Base-by-base conservation (phyloP, 1,140 invertebrate species). In the Saxidomus purpurata region DNA sequence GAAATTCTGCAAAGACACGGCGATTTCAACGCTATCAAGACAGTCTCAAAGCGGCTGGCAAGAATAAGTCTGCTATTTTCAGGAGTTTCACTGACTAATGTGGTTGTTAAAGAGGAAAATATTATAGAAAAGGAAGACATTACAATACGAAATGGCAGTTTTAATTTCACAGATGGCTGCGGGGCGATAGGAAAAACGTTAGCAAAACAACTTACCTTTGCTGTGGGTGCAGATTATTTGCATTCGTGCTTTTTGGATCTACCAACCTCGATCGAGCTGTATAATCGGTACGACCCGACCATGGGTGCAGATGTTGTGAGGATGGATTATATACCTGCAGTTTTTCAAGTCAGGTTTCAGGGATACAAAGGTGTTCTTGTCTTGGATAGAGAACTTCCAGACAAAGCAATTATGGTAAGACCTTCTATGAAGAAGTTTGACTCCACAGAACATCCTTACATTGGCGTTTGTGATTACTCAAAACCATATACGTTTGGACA, bases 401-500 rank as follows among this genome's bases (percentile, higher is more conserved):
- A 52, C 2, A 49, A 47, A 31, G 25, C n/a, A 31, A 79, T 90
- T 13, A 47, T 76, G 61, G 28, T 87, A 0, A 36, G 89, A 36
- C 83, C 83, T n/a, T 90, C 89, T 0, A 87, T 90, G 89, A 69
- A 83, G 34, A 90, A 90, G 38, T 90, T 90, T 59, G 19, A 76
- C 0, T 74, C 67, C 8, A 69, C 8, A 34, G 22, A 61, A 22
- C 67, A 77, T 67, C 84, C 89, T 25, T 52, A 34, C 22, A 67
- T 90, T 67, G 89, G 89, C 11, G 36, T 90, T 9, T 87, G 83
- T 55, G 79, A 82, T 28, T 76, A 76, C 52, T 90, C 89, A 17
- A 87, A 79, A 59, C 84, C 89, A 19, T 82, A 87, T 40, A 83
- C 69, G 25, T 90, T 77, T 83, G 89, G 89, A 6, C 49, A 87